Evolutionary conservation across 1,140 invertebrate species (phyloP).

Genomic region (Amphibalanus amphitrite): DNA sequence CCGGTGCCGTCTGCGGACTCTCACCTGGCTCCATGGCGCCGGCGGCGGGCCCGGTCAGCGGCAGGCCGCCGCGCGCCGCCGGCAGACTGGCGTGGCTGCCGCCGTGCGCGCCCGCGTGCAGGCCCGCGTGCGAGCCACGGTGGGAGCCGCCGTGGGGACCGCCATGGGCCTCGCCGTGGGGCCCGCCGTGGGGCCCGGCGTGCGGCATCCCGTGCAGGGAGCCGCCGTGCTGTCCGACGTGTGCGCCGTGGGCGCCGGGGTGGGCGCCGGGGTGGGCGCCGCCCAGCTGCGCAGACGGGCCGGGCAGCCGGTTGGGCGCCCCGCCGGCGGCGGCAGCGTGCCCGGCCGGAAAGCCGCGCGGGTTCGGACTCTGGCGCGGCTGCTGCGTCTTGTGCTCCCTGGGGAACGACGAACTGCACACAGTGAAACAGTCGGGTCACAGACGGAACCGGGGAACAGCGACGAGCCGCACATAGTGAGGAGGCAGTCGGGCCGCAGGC

Average conservation of each 20-base stretch:
- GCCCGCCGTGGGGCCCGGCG: too few relatives aligned
- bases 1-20: too few relatives aligned
- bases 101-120: neutral
- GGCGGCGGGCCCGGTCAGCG: neutral
- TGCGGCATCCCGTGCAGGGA: neutral
- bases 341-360: neutral
- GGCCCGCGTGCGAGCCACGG: neutral
- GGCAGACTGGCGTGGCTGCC: neutral
- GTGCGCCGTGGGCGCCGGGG: neutral
- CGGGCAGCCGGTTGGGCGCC: neutral
- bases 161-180: too few relatives aligned
- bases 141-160: too few relatives aligned
- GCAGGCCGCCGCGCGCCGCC: neutral
- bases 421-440: constrained; percentile 35
- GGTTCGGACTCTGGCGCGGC: constrained; percentile 39
- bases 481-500: too few relatives aligned
- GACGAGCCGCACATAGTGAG: too few relatives aligned
- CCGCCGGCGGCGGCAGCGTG: neutral
- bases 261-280: too few relatives aligned
- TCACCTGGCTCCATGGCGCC: neutral
- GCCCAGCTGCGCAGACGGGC: neutral
- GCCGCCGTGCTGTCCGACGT: neutral
- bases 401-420: constrained; percentile 23
- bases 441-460: too few relatives aligned
- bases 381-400: constrained; percentile 56